Base-by-base conservation (phyloP, 23 tunicate genomes). In the Halocynthia roretzi region DNA sequence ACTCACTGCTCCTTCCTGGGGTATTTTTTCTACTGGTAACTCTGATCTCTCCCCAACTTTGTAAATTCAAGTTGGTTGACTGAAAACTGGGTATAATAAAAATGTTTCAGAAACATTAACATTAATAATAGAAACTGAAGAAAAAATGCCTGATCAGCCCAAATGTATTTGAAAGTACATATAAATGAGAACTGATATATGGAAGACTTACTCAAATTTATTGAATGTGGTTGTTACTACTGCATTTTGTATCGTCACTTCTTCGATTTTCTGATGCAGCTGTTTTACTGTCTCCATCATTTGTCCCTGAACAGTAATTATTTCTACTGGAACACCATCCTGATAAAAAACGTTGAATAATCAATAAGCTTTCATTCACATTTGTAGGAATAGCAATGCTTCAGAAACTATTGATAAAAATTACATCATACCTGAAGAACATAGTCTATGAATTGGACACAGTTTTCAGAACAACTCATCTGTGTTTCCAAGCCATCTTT, bases 391-490 rank as follows among this genome's bases (percentile, higher is more conserved):
- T 31, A 31, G 44, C 4, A 31, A 31, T 31, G 44, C 76, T 68
- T 22, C 2, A 67, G 50, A 10, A 62, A 20, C 19, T 12, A 22
- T 54, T 54, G 5, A 56, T 11, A 10, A 54, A 11, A 10, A 14
- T 21, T 12, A 50, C 19, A 20, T 8, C 71, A 58, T 81, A 81
- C 92, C 82, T 81, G 72, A 50, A 86, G 54, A 53, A 81, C 55
- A 69, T 71, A 72, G 15, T 58, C 53, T 17, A 85, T 68, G 6
- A 86, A 44, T 51, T 86, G 84, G n/a, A 62, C 52, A 68, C 81
- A 81, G 71, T 84, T 84, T 57, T 56, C 54, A 68, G 78, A 77
- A 82, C 83, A 69, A 69, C 71, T 70, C 17, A 77, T 54, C 50
- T 84, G 83, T 15, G 61, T 52, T 52, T 77, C 78, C 19, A 84